phyloP scores from a whole-genome alignment of 2,113 vertebrate species.

The Camelus dromedarius region DNA sequence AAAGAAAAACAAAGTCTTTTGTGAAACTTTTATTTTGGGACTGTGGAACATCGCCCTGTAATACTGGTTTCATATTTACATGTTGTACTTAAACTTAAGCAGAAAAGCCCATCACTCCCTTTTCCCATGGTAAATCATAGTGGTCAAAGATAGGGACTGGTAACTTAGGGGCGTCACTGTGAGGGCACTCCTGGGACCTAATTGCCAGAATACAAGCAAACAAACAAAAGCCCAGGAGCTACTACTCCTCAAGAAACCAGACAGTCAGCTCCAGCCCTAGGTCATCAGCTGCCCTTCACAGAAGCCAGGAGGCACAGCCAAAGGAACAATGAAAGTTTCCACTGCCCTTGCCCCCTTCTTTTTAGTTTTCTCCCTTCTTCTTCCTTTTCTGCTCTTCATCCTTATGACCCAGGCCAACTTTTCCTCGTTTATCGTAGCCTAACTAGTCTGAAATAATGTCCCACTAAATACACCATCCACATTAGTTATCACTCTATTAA shows the following conservation, averaged over 20 bases:
- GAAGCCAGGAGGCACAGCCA: background rate
- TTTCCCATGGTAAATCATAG: background rate
- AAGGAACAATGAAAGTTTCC: background rate
- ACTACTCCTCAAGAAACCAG: background rate
- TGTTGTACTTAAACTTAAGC: background rate
- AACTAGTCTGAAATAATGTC: background rate
- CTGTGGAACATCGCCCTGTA: background rate
- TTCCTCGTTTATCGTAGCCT: background rate
- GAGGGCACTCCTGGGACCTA: background rate
- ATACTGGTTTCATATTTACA: background rate
- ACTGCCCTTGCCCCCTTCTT: background rate
- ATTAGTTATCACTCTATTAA: background rate
- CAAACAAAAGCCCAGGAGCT: background rate
- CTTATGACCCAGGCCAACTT: background rate
- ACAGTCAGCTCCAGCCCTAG: background rate
- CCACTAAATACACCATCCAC: background rate
- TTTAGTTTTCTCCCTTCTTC: background rate
- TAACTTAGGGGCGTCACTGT: background rate
- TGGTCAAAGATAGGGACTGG: background rate
- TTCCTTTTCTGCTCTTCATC: background rate
- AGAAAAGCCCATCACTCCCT: background rate
- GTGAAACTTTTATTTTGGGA: background rate
- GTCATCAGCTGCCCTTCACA: background rate
- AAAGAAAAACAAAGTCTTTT: slow-evolving; percentile 4
- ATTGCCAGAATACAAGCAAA: background rate